phyloP scores from a whole-genome alignment of 1,140 invertebrate species.

The Apis laboriosa region DNA sequence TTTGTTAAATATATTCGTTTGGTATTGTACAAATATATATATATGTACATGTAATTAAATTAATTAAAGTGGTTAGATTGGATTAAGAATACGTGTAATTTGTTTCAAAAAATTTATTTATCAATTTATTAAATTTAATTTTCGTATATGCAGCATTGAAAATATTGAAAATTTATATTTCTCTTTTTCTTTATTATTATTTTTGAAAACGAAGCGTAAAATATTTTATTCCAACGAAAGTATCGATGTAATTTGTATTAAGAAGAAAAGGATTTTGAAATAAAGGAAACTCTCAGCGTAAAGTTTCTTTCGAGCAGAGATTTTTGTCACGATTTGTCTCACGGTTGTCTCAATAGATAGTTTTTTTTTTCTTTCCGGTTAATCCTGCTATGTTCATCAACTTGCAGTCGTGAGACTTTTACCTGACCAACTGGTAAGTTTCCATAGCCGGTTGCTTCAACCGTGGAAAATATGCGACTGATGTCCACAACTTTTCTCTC shows the following conservation, averaged over 20 bases:
- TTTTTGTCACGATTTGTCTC: conserved; percentile 8
- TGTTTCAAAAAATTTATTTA: too few species aligned
- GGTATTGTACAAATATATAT: too few species aligned
- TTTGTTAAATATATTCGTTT: too few species aligned
- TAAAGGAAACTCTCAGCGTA: not conserved
- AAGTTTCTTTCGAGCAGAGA: not conserved
- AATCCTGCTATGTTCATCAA: conserved; percentile 8
- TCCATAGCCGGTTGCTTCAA: not conserved
- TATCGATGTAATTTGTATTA: not conserved
- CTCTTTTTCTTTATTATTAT: too few species aligned
- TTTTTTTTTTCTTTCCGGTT: not conserved
- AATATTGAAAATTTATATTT: too few species aligned
- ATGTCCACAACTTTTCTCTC: not conserved
- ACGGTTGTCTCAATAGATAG: not conserved
- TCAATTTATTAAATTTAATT: too few species aligned
- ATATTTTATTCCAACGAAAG: too few species aligned
- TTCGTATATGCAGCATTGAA: too few species aligned
- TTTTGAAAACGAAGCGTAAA: too few species aligned
- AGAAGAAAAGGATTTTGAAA: not conserved
- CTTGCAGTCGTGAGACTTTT: conserved; percentile 8
- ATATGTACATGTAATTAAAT: too few species aligned
- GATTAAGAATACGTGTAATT: too few species aligned
- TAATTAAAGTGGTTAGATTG: too few species aligned
- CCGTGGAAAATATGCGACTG: conserved; percentile 11
- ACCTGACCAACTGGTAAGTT: conserved; percentile 18